Conservation (phyloP, 1,140 invertebrate species). For the Cherax quadricarinatus region DNA sequence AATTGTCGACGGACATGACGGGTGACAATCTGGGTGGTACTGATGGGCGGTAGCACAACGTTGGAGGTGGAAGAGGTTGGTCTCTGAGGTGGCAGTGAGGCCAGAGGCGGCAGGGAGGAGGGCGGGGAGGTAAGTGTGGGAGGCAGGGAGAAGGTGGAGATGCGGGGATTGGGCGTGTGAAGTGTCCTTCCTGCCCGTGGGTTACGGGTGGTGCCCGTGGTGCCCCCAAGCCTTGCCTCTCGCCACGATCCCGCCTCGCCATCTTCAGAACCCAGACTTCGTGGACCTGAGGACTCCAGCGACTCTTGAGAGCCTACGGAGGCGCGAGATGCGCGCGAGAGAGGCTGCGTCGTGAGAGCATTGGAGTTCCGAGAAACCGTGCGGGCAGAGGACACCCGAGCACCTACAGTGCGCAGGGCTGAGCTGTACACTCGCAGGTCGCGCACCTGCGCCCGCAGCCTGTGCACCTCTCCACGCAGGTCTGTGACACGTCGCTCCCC, state of each 20-base stretch:
- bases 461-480: conserved; percentile 52
- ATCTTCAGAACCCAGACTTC: conserved; percentile 68
- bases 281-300: conserved; percentile 44
- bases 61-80: conserved; percentile 39
- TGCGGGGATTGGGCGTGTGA: conserved; percentile 24
- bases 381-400: conserved; percentile 27
- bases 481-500: conserved; percentile 62
- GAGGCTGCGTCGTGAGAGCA: background rate
- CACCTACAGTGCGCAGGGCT: conserved; percentile 56
- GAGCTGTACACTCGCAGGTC: conserved; percentile 68
- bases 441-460: conserved; percentile 61
- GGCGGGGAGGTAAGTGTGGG: conserved; percentile 52
- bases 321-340: conserved; percentile 34
- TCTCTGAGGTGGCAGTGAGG: conserved; percentile 20
- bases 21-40: conserved; percentile 32
- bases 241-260: conserved; percentile 63
- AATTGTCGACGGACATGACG: conserved; percentile 64
- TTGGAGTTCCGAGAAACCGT: background rate
- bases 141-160: conserved; percentile 47
- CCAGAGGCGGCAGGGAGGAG: conserved; percentile 50
- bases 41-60: conserved; percentile 59
- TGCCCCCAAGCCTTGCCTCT: conserved; percentile 56
- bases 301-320: conserved; percentile 61
- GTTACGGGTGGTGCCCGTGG: conserved; percentile 5
- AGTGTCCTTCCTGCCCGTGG: conserved; percentile 3